Evolutionary conservation across 2,888 invertebrate genomes (phyloP), one percentile per base, ranked within the genome.

Genomic region (Bedellia somnulentella): DNA sequence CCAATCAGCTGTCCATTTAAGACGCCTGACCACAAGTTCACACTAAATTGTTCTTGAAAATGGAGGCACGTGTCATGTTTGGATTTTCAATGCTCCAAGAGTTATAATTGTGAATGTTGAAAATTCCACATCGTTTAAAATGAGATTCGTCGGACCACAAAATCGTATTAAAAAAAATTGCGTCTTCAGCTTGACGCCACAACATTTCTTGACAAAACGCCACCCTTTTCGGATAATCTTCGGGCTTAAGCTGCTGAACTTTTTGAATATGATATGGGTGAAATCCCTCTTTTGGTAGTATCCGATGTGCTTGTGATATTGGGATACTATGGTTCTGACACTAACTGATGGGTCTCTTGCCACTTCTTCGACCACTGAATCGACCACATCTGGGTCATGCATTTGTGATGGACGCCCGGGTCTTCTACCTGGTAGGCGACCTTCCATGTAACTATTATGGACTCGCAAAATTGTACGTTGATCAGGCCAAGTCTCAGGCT

Each of bases 1-100:
- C n/a, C n/a, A n/a, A n/a, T n/a, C n/a, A n/a, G n/a, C n/a, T n/a
- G n/a, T n/a, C n/a, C n/a, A n/a, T n/a, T n/a, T n/a, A n/a, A n/a
- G n/a, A n/a, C n/a, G n/a, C n/a, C n/a, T n/a, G n/a, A n/a, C n/a
- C n/a, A n/a, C n/a, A n/a, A n/a, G n/a, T n/a, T n/a, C n/a, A n/a
- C n/a, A n/a, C n/a, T n/a, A n/a, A n/a, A n/a, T n/a, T 36, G 41
- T 30, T 41, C 36, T 30, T 44, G 40, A 15, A 40, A 44, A 29
- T 24, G 24, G 40, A 34, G 38, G 40, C 23, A 29, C 38, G 21
- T 35, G 39, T 37, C 23, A 38, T 25, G 14, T 21, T 21, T 18
- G 29, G 29, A 22, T 29, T 29, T 8, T 17, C 17, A 12, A 12
- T 17, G 11, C 3, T n/a, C 25, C 15, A 30, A 17, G 24, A 25